Evolutionary conservation across 1,140 invertebrate species (phyloP).

Genomic region (Tetragonula clypearis): DNA sequence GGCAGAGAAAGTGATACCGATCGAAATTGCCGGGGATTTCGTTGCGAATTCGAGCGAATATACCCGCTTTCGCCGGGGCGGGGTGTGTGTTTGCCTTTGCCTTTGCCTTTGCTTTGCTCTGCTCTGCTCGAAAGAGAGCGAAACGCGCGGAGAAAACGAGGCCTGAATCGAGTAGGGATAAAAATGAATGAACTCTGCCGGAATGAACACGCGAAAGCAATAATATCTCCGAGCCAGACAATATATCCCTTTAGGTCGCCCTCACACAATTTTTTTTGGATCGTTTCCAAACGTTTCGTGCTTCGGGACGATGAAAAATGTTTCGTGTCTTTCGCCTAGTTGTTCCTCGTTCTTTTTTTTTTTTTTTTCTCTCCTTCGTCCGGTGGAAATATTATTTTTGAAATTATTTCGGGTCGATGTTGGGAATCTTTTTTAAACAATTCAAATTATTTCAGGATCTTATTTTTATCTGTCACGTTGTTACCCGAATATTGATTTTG

Average conservation of each 20-base stretch:
- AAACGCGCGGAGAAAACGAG: no score
- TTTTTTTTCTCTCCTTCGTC: not conserved
- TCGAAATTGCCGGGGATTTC: not conserved
- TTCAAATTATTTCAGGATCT: no score
- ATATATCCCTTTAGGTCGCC: not conserved
- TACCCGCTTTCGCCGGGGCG: not conserved
- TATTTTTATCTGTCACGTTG: no score
- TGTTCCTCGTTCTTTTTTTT: not conserved
- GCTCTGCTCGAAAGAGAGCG: not conserved
- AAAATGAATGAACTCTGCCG: constrained; percentile 10
- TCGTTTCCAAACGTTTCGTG: not conserved
- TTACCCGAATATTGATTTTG: no score
- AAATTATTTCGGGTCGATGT: no score
- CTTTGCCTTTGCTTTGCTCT: not conserved
- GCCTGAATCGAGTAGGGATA: constrained; percentile 6
- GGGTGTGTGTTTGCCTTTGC: constrained; percentile 12
- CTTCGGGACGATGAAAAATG: not conserved
- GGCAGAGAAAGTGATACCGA: constrained; percentile 18
- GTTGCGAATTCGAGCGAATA: not conserved
- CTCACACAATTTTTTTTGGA: not conserved
- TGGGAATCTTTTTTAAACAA: no score
- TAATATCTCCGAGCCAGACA: not conserved
- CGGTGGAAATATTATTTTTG: no score
- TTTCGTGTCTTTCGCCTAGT: not conserved
- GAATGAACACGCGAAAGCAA: not conserved